Evolutionary conservation across 2,888 invertebrate genomes (phyloP).

Genomic region (Stenurella melanura): DNA sequence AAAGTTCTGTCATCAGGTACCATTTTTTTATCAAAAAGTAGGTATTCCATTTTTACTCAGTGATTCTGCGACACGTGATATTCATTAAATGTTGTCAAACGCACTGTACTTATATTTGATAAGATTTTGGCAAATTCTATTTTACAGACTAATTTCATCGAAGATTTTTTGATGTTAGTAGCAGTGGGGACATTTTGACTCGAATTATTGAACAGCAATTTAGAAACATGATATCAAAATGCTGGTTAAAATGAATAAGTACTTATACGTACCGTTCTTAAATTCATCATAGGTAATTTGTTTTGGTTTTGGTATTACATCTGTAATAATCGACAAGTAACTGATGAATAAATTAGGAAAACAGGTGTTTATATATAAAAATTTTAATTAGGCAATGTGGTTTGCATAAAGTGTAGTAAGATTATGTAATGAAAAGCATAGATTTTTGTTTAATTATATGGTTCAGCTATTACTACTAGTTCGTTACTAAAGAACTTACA

Average conservation of each 20-base stretch:
- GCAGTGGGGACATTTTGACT: too few species aligned
- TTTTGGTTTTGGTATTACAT: constrained; percentile 10
- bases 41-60: too few species aligned
- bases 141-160: too few species aligned
- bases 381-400: constrained; percentile 15
- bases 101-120: too few species aligned
- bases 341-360: constrained; percentile 4
- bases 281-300: not conserved
- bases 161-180: too few species aligned
- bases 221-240: too few species aligned
- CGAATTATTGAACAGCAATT: too few species aligned
- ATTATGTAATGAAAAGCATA: constrained; percentile 25
- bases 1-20: too few species aligned
- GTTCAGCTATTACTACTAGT: constrained; percentile 22
- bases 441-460: constrained; percentile 29
- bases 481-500: not conserved
- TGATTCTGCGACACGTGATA: too few species aligned
- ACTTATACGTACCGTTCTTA: constrained; percentile 12
- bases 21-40: too few species aligned
- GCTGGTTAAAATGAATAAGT: not conserved
- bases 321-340: constrained; percentile 1
- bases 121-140: too few species aligned
- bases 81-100: too few species aligned
- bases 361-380: constrained; percentile 30
- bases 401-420: constrained; percentile 13